phyloP scores from a whole-genome alignment of 2,888 invertebrate species.

The Operophtera brumata region DNA sequence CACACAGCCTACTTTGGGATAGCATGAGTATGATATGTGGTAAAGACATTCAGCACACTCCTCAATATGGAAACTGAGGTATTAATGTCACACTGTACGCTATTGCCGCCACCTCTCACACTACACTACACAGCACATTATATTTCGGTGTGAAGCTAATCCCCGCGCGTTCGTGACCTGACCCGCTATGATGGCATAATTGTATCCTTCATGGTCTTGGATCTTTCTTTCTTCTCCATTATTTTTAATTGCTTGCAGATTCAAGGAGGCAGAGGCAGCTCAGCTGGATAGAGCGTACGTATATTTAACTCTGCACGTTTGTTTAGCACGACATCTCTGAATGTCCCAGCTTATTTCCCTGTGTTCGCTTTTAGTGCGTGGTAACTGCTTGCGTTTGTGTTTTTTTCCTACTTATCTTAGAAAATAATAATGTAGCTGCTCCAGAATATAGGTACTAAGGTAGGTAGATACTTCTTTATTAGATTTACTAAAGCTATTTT shows the following conservation, averaged over 20 bases:
- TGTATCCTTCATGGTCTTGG: conserved; percentile 55
- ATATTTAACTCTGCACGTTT: conserved; percentile 73
- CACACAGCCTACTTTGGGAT: conserved; percentile 59
- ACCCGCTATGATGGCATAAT: conserved; percentile 63
- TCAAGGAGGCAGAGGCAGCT: conserved; percentile 91
- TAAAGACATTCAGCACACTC: conserved; percentile 42
- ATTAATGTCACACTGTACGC: conserved; percentile 44
- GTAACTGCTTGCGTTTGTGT: conserved; percentile 28
- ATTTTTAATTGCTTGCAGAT: conserved; percentile 86
- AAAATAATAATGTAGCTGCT: conserved; percentile 26
- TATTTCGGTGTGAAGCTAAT: conserved; percentile 58
- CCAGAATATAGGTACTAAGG: neutral
- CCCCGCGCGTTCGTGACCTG: conserved; percentile 53
- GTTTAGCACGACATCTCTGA: conserved; percentile 54
- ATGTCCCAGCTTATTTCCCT: conserved; percentile 52
- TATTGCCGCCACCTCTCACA: conserved; percentile 57
- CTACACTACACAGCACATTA: conserved; percentile 67
- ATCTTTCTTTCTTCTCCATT: conserved; percentile 77
- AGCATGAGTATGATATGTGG: conserved; percentile 57
- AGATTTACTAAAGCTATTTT: neutral
- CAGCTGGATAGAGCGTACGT: conserved; percentile 91
- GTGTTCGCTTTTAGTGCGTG: conserved; percentile 41
- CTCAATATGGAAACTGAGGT: conserved; percentile 18
- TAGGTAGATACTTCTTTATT: neutral
- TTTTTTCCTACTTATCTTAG: conserved; percentile 10